A percentile compares a stretch with the other conserved stretches of the same genome.
phyloP scores from a whole-genome alignment of 2,113 vertebrate species.

The Galbula dea region DNA sequence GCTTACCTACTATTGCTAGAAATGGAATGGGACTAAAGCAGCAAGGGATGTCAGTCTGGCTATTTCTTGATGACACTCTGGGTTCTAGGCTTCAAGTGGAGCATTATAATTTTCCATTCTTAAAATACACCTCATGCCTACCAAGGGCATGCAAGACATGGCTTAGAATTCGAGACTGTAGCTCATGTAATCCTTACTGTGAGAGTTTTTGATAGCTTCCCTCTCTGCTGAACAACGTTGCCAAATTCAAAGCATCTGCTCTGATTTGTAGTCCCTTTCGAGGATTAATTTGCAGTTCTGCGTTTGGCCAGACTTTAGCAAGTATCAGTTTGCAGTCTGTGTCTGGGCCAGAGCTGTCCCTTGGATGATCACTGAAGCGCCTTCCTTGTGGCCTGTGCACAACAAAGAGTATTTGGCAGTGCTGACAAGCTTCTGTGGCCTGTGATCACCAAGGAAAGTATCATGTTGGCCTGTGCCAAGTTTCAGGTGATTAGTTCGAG shows the following conservation, averaged over 20 bases:
- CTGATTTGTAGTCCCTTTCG: not conserved
- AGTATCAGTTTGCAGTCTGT: not conserved
- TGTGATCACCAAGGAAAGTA: not conserved
- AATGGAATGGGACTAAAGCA: not conserved
- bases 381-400: not conserved
- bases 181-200: not conserved
- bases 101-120: not conserved
- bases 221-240: not conserved
- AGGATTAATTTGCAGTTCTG: not conserved
- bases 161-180: not conserved
- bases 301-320: not conserved
- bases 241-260: not conserved
- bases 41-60: not conserved
- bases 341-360: not conserved
- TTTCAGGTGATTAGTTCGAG: not conserved
- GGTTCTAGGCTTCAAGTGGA: not conserved
- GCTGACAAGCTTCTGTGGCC: not conserved
- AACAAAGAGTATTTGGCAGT: not conserved
- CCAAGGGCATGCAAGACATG: accelerated
- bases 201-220: not conserved
- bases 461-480: not conserved
- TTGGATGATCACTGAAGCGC: not conserved
- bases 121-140: not conserved
- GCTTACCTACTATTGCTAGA: not conserved
- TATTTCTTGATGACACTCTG: not conserved